phyloP scores from a whole-genome alignment of 2,113 vertebrate genomes.

The Rattus rattus region DNA sequence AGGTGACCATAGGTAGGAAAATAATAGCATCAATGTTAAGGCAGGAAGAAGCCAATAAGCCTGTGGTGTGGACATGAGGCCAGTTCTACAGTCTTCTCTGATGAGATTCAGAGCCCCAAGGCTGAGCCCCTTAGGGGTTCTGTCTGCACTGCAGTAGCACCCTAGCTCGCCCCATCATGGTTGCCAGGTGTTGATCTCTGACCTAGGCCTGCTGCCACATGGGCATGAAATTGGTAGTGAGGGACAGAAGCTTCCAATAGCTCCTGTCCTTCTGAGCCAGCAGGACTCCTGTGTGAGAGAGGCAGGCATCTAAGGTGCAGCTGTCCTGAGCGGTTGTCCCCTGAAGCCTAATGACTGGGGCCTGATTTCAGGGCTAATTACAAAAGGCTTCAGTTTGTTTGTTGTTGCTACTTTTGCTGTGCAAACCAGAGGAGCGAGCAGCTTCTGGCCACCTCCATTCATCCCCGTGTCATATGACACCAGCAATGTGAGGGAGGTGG shows the following conservation, averaged over 20 bases:
- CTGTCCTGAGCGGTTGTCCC: not conserved
- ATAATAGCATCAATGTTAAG: not conserved
- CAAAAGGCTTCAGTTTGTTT: not conserved
- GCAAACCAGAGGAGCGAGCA: not conserved
- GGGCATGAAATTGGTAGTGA: not conserved
- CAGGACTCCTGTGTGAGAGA: not conserved
- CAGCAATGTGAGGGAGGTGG: not conserved
- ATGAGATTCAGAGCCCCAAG: not conserved
- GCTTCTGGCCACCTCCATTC: not conserved
- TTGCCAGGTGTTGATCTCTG: not conserved
- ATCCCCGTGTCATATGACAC: fast-evolving
- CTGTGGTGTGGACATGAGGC: fast-evolving
- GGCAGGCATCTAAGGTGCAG: too few species aligned
- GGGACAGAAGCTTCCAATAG: too few species aligned
- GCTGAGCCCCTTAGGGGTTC: not conserved
- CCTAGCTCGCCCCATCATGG: too few species aligned
- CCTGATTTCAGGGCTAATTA: not conserved
- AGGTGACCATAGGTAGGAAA: fast-evolving
- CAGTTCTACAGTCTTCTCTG: not conserved
- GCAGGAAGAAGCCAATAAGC: not conserved
- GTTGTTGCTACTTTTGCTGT: not conserved
- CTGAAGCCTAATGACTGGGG: not conserved
- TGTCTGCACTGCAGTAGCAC: not conserved
- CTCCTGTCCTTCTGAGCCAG: too few species aligned
- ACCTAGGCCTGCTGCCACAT: not conserved